phyloP scores from a whole-genome alignment of 1,140 invertebrate genomes.

The Nebria ingens region DNA sequence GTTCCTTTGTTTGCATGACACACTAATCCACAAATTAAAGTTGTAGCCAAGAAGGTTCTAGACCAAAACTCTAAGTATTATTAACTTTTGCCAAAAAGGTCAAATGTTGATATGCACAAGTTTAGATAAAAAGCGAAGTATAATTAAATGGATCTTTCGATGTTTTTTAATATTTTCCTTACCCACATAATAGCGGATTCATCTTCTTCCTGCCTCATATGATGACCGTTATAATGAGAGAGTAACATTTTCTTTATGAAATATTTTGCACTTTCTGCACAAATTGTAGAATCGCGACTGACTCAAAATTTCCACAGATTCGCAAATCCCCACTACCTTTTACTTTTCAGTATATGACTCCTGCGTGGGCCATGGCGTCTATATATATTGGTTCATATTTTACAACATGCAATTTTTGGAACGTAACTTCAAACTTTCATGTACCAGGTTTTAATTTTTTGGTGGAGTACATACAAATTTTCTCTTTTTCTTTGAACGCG shows the following conservation, averaged over 20 bases:
- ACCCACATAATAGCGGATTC: conserved; percentile 27
- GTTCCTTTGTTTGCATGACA: too few species aligned
- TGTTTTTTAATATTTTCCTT: conserved; percentile 16
- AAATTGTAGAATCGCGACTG: neutral
- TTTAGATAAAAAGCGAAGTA: too few species aligned
- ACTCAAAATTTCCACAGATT: neutral
- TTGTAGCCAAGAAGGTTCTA: neutral
- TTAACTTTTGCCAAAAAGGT: neutral
- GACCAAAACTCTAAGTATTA: too few species aligned
- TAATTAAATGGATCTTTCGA: too few species aligned
- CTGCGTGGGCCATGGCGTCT: neutral
- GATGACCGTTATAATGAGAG: conserved; percentile 21
- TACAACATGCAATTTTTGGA: neutral
- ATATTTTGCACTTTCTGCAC: neutral
- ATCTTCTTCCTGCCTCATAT: conserved; percentile 20
- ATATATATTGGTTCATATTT: neutral
- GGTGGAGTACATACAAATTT: too few species aligned
- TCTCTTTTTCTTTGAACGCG: too few species aligned
- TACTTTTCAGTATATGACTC: too few species aligned
- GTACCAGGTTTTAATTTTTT: neutral
- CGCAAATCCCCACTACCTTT: neutral
- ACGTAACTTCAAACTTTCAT: neutral
- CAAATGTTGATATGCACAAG: too few species aligned
- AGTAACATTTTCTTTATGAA: conserved; percentile 23
- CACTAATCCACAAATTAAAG: too few species aligned